phyloP scores from a whole-genome alignment of 2,888 invertebrate genomes.

The Ctenicera cuprea region DNA sequence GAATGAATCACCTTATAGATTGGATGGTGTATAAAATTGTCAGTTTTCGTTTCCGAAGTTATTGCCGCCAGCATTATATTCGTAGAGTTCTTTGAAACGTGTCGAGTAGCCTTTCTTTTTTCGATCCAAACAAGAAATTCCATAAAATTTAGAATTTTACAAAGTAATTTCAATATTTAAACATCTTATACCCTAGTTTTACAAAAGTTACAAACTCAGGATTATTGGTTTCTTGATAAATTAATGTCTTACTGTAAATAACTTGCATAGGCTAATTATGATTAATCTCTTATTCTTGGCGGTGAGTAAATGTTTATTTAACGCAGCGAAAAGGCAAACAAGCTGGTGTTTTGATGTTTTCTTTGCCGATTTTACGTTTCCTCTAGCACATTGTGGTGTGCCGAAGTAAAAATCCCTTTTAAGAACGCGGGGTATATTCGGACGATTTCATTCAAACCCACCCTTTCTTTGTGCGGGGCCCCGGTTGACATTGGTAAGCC shows the following conservation, averaged over 20 bases:
- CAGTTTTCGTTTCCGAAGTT: constrained; percentile 47
- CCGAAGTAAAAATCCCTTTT: constrained; percentile 39
- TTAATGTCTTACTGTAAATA: too few species aligned
- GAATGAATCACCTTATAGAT: constrained; percentile 53
- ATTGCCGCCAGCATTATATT: constrained; percentile 43
- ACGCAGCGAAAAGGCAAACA: too few species aligned
- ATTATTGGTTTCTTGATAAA: too few species aligned
- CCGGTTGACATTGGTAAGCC: constrained; percentile 50
- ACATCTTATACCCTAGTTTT: not conserved
- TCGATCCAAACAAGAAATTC: not conserved
- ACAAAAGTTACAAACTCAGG: not conserved
- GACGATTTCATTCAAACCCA: constrained; percentile 50
- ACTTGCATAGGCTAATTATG: too few species aligned
- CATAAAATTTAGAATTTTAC: not conserved
- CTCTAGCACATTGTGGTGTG: constrained; percentile 19
- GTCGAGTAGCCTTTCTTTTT: constrained; percentile 20
- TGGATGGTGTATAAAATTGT: constrained; percentile 52
- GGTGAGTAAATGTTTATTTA: not conserved
- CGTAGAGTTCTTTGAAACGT: constrained; percentile 23
- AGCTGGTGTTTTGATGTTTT: constrained; percentile 1
- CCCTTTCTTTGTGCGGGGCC: constrained; percentile 45
- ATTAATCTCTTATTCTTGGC: too few species aligned
- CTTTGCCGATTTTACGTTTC: not conserved
- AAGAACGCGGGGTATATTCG: constrained; percentile 35
- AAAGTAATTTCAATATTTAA: not conserved